Base-by-base conservation (phyloP, 2,797 vertebrate genomes). In the Kryptolebias ocellatus region DNA sequence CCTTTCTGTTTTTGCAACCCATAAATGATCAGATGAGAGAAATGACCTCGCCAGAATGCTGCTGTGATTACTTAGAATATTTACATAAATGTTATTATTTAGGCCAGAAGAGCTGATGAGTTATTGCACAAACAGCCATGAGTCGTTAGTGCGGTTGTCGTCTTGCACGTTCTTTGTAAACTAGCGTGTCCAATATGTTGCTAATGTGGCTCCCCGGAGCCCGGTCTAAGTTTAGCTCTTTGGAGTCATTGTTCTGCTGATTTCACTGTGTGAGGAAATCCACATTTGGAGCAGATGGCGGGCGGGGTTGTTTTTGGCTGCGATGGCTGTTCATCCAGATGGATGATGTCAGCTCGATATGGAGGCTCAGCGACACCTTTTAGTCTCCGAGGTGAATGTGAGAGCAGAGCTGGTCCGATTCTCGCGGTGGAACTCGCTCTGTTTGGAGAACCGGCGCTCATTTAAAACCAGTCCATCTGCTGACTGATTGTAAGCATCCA, bases 261-360 rank as follows among this genome's bases (percentile, higher is more conserved):
- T 27, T 27, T 63, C 59, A 50, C 62, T 20, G 37, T 75, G 60
- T 56, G 69, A 84, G 73, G 74, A 80, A 67, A 70, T 87, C 74
- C 79, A 83, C 75, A 78, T 83, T 84, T 52, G 60, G 67, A 89
- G 81, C 84, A 90, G 89, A 91, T 90, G 83, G 85, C 81, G 85
- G 87, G 83, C 29, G 79, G 71, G 75, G 72, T 64, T 76, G 70
- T 83, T 89, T 83, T 88, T 84, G 87, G 84, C 88, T 86, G 63
- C 52, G 71, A 68, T 80, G 68, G 47, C 76, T 80, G 70, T 67
- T 80, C 60, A 70, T 86, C 83, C 82, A 86, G 83, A 89, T 83
- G 86, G 89, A 85, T 85, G 72, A 80, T 81, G 85, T 90, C 82
- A 76, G 79, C 87, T 85, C 73, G 81, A 81, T 72, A 78, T 27